These are phyloP conservation scores for Muntiacus reevesi DNA, from an alignment of 2,113 vertebrate species.

Conservation along the genomic window DNA sequence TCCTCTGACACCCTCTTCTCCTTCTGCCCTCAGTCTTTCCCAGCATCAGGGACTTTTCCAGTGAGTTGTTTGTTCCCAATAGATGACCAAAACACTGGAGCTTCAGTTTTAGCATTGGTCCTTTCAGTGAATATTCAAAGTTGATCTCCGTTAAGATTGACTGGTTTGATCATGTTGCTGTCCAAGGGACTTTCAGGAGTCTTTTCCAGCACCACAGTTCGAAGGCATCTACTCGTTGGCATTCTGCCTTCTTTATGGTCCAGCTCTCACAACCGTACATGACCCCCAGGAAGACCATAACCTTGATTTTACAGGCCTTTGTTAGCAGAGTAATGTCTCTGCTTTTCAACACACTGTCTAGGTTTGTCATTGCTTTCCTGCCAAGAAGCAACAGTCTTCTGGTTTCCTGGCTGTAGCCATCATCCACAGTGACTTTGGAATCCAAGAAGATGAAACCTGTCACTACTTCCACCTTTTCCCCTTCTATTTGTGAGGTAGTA, in stretches of 20 bases:
- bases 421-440: neutral
- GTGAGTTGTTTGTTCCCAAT: neutral
- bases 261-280: neutral
- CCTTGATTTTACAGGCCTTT: neutral
- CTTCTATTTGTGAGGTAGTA: neutral
- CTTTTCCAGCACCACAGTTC: neutral
- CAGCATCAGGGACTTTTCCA: neutral
- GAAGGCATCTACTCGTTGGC: neutral
- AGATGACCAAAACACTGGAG: neutral
- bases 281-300: neutral
- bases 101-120: neutral
- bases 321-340: neutral
- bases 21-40: neutral
- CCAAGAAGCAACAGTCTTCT: neutral
- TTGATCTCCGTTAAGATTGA: neutral
- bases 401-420: neutral
- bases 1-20: neutral
- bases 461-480: neutral
- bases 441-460: neutral
- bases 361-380: rapidly evolving
- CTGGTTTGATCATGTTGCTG: neutral
- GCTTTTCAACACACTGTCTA: neutral
- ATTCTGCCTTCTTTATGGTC: neutral
- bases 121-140: neutral
- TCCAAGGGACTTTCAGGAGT: neutral